These are phyloP conservation scores for Glaucomys volans DNA, from an alignment of 2,113 vertebrate species.

Conservation along the genomic window DNA sequence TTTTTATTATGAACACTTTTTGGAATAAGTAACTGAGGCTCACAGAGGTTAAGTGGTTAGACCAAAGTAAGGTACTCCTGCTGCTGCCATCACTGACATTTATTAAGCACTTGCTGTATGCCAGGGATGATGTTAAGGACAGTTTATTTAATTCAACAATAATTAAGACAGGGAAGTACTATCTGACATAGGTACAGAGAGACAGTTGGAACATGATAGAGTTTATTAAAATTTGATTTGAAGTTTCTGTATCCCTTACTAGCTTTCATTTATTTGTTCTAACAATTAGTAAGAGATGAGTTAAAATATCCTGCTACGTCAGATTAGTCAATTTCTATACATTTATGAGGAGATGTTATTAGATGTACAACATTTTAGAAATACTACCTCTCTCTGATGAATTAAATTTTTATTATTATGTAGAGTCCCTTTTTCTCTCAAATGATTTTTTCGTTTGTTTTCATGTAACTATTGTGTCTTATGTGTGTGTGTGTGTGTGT, in stretches of 20 bases:
- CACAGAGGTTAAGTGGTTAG: neutral
- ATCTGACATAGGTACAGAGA: neutral
- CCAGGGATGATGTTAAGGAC: neutral
- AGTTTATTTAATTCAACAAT: neutral
- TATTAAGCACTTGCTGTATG: neutral
- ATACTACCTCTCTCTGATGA: neutral
- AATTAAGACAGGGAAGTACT: neutral
- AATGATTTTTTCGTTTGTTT: neutral
- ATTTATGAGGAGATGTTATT: neutral
- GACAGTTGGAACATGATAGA: neutral
- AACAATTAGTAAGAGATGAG: neutral
- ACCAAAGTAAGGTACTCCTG: neutral
- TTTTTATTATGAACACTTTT: neutral
- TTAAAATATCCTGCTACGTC: constrained; percentile 10
- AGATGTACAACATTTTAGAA: neutral
- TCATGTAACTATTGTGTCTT: neutral
- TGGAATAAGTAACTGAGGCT: constrained; percentile 3
- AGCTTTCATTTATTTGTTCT: constrained; percentile 24
- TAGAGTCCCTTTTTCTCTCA: neutral
- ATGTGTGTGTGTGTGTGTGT: neutral
- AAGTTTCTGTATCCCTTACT: neutral
- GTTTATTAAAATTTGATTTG: neutral
- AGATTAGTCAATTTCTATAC: neutral
- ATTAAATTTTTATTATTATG: neutral
- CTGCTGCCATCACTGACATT: neutral